Conservation (phyloP, 2,888 invertebrate genomes). For the Clostera curtula region DNA sequence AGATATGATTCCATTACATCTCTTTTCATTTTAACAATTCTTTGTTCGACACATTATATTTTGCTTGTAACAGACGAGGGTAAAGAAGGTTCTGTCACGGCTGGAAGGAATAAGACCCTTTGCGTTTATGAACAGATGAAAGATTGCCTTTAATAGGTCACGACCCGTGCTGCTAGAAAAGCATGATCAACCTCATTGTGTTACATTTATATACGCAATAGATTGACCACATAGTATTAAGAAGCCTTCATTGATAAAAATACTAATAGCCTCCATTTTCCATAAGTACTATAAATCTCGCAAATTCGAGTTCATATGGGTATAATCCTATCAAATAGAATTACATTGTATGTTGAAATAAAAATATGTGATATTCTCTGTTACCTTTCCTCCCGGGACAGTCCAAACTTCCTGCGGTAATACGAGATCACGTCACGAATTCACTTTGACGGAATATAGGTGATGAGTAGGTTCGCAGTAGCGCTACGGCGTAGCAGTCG, state of each 20-base stretch:
- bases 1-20: no score
- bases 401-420: constrained; percentile 20
- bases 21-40: no score
- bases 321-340: no score
- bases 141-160: constrained; percentile 2
- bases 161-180: constrained; percentile 5
- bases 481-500: constrained; percentile 61
- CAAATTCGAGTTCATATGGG: no score
- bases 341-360: not conserved
- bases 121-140: not conserved
- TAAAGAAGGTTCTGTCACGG: not conserved
- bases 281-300: no score
- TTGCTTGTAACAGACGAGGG: no score
- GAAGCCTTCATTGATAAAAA: no score
- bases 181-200: not conserved
- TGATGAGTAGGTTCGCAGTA: constrained; percentile 24
- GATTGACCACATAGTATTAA: no score
- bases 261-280: no score
- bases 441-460: constrained; percentile 34
- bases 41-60: no score
- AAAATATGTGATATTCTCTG: constrained; percentile 2
- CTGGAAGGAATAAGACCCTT: not conserved
- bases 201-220: no score
- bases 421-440: constrained; percentile 37
- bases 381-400: constrained; percentile 28